A percentile compares a stretch with the other conserved stretches of the same genome.
These are phyloP conservation scores for Sminthurides aquaticus DNA, from an alignment of 2,888 invertebrate genomes.

Conservation along the genomic window DNA sequence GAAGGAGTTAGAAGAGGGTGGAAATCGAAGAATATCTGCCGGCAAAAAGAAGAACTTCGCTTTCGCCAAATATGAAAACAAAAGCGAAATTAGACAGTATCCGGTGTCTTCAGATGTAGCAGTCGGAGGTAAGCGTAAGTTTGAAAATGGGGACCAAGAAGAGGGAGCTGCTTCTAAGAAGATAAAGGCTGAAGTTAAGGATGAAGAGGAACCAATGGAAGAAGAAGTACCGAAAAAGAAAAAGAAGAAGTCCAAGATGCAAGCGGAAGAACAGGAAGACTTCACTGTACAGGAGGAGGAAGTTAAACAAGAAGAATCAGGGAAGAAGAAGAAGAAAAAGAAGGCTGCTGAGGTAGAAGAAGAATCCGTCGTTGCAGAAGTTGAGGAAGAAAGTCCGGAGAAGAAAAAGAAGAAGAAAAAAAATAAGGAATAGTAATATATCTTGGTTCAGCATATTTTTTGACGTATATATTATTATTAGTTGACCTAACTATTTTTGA, in stretches of 20 bases:
- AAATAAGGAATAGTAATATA: constrained; percentile 13
- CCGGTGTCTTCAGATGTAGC: constrained; percentile 74
- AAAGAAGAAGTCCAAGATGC: constrained; percentile 29
- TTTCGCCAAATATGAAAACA: constrained; percentile 77
- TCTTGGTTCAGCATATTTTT: background rate
- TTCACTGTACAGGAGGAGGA: background rate
- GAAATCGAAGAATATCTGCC: constrained; percentile 49
- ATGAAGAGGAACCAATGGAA: background rate
- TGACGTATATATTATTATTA: background rate
- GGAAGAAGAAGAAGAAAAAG: constrained; percentile 21
- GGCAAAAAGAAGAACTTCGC: constrained; percentile 69
- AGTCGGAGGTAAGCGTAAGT: constrained; percentile 58
- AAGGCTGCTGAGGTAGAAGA: constrained; percentile 18
- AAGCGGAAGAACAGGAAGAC: constrained; percentile 4
- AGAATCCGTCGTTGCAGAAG: constrained; percentile 5
- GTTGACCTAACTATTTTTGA: background rate
- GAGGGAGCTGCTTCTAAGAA: constrained; percentile 1
- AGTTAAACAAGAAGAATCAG: constrained; percentile 25
- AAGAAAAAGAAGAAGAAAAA: constrained; percentile 36
- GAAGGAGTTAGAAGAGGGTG: constrained; percentile 69
- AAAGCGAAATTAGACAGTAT: constrained; percentile 73
- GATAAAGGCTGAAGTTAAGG: constrained; percentile 4
- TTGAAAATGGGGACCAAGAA: constrained; percentile 41
- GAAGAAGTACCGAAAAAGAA: constrained; percentile 30
- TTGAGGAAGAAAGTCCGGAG: constrained; percentile 27